These are phyloP conservation scores for Amblyteles armatorius DNA, from an alignment of 2,888 invertebrate genomes.

Conservation along the genomic window DNA sequence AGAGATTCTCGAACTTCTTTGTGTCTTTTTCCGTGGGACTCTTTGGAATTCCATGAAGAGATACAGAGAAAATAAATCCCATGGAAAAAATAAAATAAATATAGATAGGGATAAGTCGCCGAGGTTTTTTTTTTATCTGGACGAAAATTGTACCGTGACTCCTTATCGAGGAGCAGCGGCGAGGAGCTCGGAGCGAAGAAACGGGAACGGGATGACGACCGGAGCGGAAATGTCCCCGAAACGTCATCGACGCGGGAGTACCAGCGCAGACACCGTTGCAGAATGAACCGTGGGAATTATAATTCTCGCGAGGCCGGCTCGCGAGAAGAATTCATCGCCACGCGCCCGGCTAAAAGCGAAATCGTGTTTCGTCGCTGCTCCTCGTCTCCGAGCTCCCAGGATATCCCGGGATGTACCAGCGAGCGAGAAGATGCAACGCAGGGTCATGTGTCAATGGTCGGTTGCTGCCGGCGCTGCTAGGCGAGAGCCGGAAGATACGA, in stretches of 20 bases:
- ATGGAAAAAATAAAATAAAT: neutral
- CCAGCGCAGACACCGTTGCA: slow-evolving; percentile 5
- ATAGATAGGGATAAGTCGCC: neutral
- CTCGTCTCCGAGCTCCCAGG: slow-evolving; percentile 37
- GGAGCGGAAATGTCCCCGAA: slow-evolving; percentile 52
- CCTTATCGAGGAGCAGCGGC: neutral
- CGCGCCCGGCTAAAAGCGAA: slow-evolving; percentile 72
- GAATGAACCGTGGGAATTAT: slow-evolving; percentile 67
- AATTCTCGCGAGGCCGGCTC: slow-evolving; percentile 26
- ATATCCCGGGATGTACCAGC: slow-evolving; percentile 25
- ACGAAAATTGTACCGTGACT: neutral
- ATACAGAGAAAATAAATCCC: neutral
- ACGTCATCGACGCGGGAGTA: slow-evolving; percentile 37
- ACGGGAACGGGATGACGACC: slow-evolving; percentile 8
- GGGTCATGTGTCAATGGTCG: slow-evolving; percentile 65
- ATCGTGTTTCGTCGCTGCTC: slow-evolving; percentile 69
- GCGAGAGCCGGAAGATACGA: slow-evolving; percentile 51
- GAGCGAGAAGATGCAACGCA: slow-evolving; percentile 49
- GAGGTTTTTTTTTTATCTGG: neutral
- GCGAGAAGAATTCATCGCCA: slow-evolving; percentile 67
- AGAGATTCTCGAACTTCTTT: slow-evolving; percentile 13
- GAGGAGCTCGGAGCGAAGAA: neutral
- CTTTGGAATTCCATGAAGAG: neutral
- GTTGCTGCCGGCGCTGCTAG: slow-evolving; percentile 13
- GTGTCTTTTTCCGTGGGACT: neutral